Evolutionary conservation across 2,888 invertebrate genomes (phyloP).

Genomic region (Bruchidius siliquastri): DNA sequence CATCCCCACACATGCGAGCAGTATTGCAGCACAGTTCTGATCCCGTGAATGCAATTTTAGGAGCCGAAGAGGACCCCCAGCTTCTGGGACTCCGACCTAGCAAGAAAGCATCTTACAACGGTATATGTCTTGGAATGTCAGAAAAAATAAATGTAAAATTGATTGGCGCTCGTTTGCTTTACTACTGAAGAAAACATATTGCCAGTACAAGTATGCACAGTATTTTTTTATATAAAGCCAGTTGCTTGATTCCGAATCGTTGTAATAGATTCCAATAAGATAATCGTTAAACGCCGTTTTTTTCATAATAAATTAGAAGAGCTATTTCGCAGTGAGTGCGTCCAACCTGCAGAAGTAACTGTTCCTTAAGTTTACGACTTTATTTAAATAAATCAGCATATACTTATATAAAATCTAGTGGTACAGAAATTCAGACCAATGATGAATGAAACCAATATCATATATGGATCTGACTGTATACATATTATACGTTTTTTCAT

Average conservation of each 20-base stretch:
- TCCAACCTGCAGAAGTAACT: conserved; percentile 15
- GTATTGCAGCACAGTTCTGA: too few species aligned
- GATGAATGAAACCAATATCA: too few species aligned
- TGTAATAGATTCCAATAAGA: background rate
- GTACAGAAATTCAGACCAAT: conserved; percentile 19
- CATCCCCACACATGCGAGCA: too few species aligned
- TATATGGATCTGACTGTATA: too few species aligned
- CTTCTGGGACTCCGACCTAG: too few species aligned
- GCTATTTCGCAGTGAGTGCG: background rate
- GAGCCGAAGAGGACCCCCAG: too few species aligned
- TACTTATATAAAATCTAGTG: conserved; percentile 20
- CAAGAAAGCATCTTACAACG: too few species aligned
- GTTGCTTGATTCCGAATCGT: background rate
- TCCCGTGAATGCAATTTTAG: too few species aligned
- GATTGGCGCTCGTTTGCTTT: background rate
- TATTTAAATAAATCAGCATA: conserved; percentile 32
- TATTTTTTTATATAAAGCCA: background rate
- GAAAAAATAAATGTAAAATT: background rate
- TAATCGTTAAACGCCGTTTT: background rate
- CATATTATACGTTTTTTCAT: too few species aligned
- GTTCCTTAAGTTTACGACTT: conserved; percentile 19
- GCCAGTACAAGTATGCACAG: background rate
- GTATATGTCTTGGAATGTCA: too few species aligned
- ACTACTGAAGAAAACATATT: background rate
- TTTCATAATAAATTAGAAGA: background rate